Evolutionary conservation across 2,797 vertebrate species (phyloP).

Genomic region (Cryptoblepharus egeriae): DNA sequence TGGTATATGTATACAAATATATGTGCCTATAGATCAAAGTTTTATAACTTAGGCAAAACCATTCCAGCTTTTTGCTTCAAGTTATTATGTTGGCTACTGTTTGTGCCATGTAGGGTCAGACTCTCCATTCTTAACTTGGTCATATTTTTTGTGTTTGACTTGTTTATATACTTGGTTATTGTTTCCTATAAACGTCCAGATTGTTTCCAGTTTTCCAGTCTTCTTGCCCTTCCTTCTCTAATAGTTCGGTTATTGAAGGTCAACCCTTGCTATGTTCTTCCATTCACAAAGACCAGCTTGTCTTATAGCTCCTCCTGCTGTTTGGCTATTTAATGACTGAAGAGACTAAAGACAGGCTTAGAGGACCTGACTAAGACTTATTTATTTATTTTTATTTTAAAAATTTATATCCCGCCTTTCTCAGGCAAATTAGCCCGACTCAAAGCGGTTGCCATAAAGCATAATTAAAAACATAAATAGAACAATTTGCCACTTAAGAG

Average conservation of each 20-base stretch:
- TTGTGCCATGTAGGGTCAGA: neutral
- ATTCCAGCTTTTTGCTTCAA: neutral
- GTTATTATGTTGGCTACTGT: neutral
- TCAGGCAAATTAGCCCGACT: too few relatives aligned
- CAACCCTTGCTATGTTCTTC: accelerated
- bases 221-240: neutral
- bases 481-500: too few relatives aligned
- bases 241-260: accelerated
- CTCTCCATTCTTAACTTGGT: neutral
- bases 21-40: neutral
- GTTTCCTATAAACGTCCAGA: neutral
- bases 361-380: too few relatives aligned
- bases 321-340: neutral
- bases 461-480: too few relatives aligned
- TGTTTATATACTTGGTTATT: neutral
- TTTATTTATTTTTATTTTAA: too few relatives aligned
- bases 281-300: slow-evolving; percentile 15
- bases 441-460: too few relatives aligned
- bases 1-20: neutral
- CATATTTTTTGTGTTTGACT: slow-evolving; percentile 8
- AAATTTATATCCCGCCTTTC: too few relatives aligned
- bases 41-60: neutral
- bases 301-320: slow-evolving; percentile 71
- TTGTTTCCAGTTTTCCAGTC: neutral
- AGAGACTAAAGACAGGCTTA: too few relatives aligned